These are phyloP conservation scores for Drosophila vallismaia DNA, from an alignment of 2,888 invertebrate genomes.

Conservation along the genomic window DNA sequence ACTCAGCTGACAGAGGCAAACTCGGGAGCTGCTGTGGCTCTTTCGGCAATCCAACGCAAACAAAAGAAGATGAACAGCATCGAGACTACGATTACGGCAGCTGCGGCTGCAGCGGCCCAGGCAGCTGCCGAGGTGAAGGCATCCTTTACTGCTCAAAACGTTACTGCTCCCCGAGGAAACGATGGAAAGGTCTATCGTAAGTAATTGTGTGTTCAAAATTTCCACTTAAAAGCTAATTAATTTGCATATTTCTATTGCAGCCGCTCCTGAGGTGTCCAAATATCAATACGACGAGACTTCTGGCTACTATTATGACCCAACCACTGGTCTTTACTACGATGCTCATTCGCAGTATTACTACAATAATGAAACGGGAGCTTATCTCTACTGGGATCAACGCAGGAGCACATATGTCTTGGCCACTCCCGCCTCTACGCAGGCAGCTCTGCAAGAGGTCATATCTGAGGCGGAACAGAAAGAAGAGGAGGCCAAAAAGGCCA, in stretches of 20 bases:
- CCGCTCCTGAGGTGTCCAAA: constrained; percentile 93
- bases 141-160: constrained; percentile 69
- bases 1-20: constrained; percentile 86
- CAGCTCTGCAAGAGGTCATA: constrained; percentile 72
- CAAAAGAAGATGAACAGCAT: constrained; percentile 82
- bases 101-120: constrained; percentile 79
- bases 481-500: constrained; percentile 82
- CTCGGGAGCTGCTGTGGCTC: constrained; percentile 94
- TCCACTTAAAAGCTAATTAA: background rate
- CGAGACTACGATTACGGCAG: constrained; percentile 81
- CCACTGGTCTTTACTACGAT: constrained; percentile 98
- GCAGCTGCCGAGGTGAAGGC: constrained; percentile 82
- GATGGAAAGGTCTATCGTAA: constrained; percentile 83
- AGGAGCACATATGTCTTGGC: constrained; percentile 86
- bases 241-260: constrained; percentile 55
- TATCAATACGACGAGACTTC: constrained; percentile 97
- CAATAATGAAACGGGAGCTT: constrained; percentile 94
- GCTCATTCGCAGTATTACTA: constrained; percentile 98
- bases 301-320: constrained; percentile 97
- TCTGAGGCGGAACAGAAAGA: constrained; percentile 60
- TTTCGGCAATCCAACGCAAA: constrained; percentile 89
- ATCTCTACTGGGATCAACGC: constrained; percentile 96
- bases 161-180: constrained; percentile 80
- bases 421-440: constrained; percentile 81
- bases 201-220: constrained; percentile 26